These are phyloP conservation scores for Phyllopteryx taeniolatus DNA, from an alignment of 2,113 vertebrate species.

Conservation along the genomic window DNA sequence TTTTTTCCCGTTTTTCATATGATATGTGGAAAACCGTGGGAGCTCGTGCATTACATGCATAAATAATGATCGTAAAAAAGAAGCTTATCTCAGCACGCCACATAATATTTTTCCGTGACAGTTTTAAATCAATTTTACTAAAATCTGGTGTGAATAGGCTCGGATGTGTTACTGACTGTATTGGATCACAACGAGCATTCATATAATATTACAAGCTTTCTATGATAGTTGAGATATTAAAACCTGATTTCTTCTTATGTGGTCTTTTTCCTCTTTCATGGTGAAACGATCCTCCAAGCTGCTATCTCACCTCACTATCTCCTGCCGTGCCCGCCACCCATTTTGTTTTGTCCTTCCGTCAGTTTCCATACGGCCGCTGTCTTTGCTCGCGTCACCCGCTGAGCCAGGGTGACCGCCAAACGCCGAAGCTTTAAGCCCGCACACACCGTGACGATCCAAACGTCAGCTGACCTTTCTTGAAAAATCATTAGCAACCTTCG, in stretches of 20 bases:
- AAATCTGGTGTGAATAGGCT: no score
- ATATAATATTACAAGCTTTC: no score
- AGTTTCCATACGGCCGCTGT: conserved; percentile 19
- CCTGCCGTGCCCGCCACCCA: background rate
- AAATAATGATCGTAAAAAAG: no score
- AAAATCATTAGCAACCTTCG: conserved; percentile 48
- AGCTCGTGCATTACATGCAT: no score
- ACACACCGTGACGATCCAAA: conserved; percentile 18
- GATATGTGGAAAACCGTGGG: no score
- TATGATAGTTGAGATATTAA: background rate
- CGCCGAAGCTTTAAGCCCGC: conserved; percentile 21
- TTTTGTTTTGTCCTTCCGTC: conserved; percentile 8
- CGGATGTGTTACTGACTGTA: no score
- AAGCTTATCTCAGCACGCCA: no score
- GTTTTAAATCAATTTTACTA: no score
- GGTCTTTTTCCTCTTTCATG: background rate
- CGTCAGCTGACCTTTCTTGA: background rate
- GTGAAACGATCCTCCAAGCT: background rate
- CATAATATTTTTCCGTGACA: no score
- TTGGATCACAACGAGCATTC: no score
- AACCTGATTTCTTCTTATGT: background rate
- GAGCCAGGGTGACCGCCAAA: conserved; percentile 37
- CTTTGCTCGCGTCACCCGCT: conserved; percentile 33
- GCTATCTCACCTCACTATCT: background rate
- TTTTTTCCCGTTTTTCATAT: no score